Evolutionary conservation across 2,888 invertebrate species (phyloP).

Genomic region (Pammene aurita): DNA sequence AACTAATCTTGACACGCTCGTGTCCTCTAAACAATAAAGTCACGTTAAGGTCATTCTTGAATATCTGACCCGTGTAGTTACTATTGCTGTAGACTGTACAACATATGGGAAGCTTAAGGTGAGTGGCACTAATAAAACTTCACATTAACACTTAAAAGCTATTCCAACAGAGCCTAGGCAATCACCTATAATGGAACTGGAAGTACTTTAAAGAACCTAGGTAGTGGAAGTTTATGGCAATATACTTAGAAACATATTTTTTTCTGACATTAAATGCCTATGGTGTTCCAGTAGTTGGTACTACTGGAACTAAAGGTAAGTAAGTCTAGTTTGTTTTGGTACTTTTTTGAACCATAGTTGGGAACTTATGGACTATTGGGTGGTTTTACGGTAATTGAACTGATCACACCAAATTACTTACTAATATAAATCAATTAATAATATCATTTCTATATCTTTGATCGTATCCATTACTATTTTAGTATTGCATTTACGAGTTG

Average conservation of each 20-base stretch:
- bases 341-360: too few species aligned
- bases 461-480: slow-evolving; percentile 63
- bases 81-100: background rate
- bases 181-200: slow-evolving; percentile 71
- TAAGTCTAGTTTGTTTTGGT: too few species aligned
- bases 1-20: too few species aligned
- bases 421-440: background rate
- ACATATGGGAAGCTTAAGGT: slow-evolving; percentile 11
- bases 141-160: slow-evolving; percentile 50
- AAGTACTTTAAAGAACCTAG: slow-evolving; percentile 63
- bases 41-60: background rate
- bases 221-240: background rate
- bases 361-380: too few species aligned
- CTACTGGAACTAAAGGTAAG: too few species aligned
- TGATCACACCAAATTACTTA: background rate
- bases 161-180: slow-evolving; percentile 50
- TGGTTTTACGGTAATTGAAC: too few species aligned
- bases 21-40: too few species aligned
- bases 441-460: slow-evolving; percentile 43
- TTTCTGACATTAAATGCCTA: background rate
- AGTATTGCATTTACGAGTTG: slow-evolving; percentile 69
- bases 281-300: background rate
- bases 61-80: background rate
- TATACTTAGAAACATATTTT: background rate
- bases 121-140: slow-evolving; percentile 56